Evolutionary conservation across 2,888 invertebrate species (phyloP).

Genomic region (Ennomos erosarius): DNA sequence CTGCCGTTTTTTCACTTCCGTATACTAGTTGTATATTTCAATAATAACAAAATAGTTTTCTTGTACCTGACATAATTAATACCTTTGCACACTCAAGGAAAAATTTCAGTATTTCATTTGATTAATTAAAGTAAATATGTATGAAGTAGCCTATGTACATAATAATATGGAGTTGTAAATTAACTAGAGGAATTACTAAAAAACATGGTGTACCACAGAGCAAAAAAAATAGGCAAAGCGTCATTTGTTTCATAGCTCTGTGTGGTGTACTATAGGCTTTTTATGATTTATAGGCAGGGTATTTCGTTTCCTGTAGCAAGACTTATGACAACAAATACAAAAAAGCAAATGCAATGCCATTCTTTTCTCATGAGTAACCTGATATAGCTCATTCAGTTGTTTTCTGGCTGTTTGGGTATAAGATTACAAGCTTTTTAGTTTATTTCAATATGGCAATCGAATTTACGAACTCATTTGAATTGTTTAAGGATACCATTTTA

Average conservation of each 20-base stretch:
- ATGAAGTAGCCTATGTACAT: too few species aligned
- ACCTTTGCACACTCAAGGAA: too few species aligned
- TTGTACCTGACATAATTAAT: too few species aligned
- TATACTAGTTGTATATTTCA: too few species aligned
- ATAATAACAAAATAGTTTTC: too few species aligned
- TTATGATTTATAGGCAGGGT: constrained; percentile 24
- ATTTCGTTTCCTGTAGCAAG: constrained; percentile 44
- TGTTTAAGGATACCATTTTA: constrained; percentile 66
- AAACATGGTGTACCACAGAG: too few species aligned
- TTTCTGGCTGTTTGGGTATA: constrained; percentile 83
- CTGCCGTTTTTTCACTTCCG: neutral
- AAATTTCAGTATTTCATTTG: too few species aligned
- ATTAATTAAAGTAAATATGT: too few species aligned
- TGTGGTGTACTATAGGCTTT: constrained; percentile 8
- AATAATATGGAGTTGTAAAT: too few species aligned
- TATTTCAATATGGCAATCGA: constrained; percentile 81
- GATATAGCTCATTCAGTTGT: constrained; percentile 82
- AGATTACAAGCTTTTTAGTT: constrained; percentile 84
- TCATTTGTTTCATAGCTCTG: too few species aligned
- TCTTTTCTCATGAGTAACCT: constrained; percentile 72
- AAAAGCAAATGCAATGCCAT: constrained; percentile 68
- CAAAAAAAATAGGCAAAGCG: too few species aligned
- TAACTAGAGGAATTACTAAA: neutral
- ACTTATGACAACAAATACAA: constrained; percentile 66
- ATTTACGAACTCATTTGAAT: constrained; percentile 72